Percentiles rank a stretch among this genome's conserved stretches.
Conservation (phyloP, 1,140 invertebrate species). For the Hycleus phaleratus region DNA sequence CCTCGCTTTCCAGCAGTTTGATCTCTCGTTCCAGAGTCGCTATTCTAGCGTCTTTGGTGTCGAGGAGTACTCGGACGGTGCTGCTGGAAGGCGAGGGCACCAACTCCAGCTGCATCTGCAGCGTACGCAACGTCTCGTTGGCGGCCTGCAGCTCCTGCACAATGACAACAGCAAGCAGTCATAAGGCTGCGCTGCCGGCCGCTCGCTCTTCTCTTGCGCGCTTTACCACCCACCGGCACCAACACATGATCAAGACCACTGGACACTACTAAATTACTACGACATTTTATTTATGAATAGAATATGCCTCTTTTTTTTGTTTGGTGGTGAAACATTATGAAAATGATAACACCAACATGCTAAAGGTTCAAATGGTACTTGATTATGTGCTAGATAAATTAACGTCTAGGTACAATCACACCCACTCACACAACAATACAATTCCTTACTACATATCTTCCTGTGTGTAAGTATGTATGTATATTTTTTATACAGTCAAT, state of each 20-base stretch:
- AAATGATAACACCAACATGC: constrained; percentile 31
- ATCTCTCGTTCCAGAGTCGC: constrained; percentile 77
- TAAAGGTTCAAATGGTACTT: constrained; percentile 21
- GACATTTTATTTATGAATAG: background rate
- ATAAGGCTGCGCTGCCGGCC: constrained; percentile 16
- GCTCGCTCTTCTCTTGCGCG: constrained; percentile 22
- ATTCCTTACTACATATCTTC: constrained; percentile 13
- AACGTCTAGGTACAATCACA: constrained; percentile 26
- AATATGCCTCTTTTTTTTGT: background rate
- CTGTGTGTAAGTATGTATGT: background rate
- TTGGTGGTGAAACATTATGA: constrained; percentile 3
- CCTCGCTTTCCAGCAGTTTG: constrained; percentile 60
- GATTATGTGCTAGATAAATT: constrained; percentile 34
- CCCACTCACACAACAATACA: constrained; percentile 22
- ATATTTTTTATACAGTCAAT: background rate
- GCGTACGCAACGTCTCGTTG: constrained; percentile 70
- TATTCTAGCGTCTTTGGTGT: constrained; percentile 79
- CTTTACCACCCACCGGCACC: constrained; percentile 32
- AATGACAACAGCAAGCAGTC: constrained; percentile 24
- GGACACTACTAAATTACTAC: background rate
- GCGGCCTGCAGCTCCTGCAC: constrained; percentile 71
- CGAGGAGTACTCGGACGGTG: constrained; percentile 67
- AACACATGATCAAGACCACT: constrained; percentile 30
- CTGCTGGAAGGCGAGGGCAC: constrained; percentile 61
- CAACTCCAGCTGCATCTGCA: constrained; percentile 68